phyloP scores from a whole-genome alignment of 2,888 invertebrate species.

The Agonopterix heracliana region DNA sequence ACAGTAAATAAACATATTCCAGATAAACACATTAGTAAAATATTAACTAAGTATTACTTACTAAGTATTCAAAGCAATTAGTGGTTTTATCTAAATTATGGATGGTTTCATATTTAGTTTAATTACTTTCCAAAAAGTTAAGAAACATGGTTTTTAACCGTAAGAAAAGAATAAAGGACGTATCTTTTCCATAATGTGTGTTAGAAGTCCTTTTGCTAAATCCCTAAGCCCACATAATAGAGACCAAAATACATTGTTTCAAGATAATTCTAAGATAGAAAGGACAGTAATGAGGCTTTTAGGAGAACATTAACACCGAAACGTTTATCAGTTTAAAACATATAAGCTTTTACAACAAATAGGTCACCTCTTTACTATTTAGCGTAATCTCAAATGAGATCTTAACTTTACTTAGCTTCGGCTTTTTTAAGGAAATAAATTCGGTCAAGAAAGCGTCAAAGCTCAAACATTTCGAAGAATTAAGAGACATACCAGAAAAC shows the following conservation, averaged over 20 bases:
- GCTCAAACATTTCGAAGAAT: too few relatives aligned
- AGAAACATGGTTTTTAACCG: slow-evolving; percentile 7
- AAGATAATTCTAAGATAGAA: too few relatives aligned
- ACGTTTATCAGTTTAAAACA: slow-evolving; percentile 5
- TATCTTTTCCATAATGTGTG: slow-evolving; percentile 7
- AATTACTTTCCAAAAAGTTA: background rate
- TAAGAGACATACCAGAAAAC: too few relatives aligned
- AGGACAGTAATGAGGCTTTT: slow-evolving; percentile 22
- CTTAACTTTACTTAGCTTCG: too few relatives aligned
- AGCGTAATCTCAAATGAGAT: background rate
- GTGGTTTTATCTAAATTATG: too few relatives aligned
- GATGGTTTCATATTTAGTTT: background rate
- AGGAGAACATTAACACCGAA: slow-evolving; percentile 18
- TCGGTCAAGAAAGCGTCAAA: too few relatives aligned
- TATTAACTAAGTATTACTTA: background rate
- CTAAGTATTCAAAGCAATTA: background rate
- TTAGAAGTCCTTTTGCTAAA: too few relatives aligned
- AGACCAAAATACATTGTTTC: too few relatives aligned
- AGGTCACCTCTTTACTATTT: slow-evolving; percentile 9
- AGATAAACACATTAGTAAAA: too few relatives aligned
- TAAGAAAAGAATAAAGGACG: slow-evolving; percentile 15
- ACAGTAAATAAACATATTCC: too few relatives aligned
- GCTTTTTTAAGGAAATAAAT: too few relatives aligned
- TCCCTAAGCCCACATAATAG: too few relatives aligned
- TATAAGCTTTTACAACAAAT: slow-evolving; percentile 11